phyloP scores from a whole-genome alignment of 2,888 invertebrate species.

The Scaptomyza polygonia region DNA sequence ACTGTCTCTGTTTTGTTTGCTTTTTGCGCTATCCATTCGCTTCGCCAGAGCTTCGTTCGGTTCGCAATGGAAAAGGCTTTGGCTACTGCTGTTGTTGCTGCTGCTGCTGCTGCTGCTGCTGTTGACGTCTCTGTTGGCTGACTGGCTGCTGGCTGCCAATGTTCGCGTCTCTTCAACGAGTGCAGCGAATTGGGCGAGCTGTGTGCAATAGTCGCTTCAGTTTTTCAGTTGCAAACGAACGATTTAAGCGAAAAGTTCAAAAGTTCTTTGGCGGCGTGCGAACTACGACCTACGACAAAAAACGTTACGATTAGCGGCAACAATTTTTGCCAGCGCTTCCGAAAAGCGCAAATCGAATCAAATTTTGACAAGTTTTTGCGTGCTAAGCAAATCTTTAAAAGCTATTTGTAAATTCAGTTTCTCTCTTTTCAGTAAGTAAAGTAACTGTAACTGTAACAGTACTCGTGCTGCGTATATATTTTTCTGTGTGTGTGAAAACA shows the following conservation, averaged over 20 bases:
- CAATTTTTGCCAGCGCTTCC: slow-evolving; percentile 33
- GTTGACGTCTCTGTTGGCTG: slow-evolving; percentile 42
- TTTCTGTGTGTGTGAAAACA: background rate
- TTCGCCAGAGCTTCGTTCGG: slow-evolving; percentile 41
- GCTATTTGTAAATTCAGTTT: slow-evolving; percentile 17
- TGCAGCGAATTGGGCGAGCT: slow-evolving; percentile 64
- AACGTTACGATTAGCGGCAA: slow-evolving; percentile 12
- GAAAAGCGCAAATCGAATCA: slow-evolving; percentile 32
- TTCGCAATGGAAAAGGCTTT: slow-evolving; percentile 59
- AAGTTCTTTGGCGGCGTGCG: slow-evolving; percentile 57
- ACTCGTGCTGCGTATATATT: slow-evolving; percentile 3
- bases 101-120: slow-evolving; percentile 17
- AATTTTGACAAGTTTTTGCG: slow-evolving; percentile 6
- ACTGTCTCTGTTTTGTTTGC: slow-evolving; percentile 57
- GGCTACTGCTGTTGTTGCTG: slow-evolving; percentile 22
- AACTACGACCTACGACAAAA: slow-evolving; percentile 26
- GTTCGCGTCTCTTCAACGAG: slow-evolving; percentile 51
- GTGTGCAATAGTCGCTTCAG: slow-evolving; percentile 78
- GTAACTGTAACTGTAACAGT: background rate
- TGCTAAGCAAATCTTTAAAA: background rate
- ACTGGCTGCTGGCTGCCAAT: slow-evolving; percentile 40
- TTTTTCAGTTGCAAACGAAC: slow-evolving; percentile 84
- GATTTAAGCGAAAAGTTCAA: slow-evolving; percentile 81
- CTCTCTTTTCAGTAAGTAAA: background rate
- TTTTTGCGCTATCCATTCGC: slow-evolving; percentile 44